Conservation (phyloP, 2,888 invertebrate species). For the Meteorus colon region DNA sequence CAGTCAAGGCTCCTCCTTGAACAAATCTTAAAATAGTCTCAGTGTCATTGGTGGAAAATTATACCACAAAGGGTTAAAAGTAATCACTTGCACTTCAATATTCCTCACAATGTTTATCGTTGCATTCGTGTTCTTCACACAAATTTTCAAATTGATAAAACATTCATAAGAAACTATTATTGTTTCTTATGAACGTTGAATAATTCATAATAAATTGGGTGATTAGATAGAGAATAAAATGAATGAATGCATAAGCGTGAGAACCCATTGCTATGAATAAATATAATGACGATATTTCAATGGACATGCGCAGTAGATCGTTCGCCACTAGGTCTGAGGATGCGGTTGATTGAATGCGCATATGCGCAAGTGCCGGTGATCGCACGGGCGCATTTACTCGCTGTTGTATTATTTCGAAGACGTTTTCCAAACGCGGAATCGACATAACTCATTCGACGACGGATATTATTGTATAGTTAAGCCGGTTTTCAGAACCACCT, state of each 20-base stretch:
- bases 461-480: conserved; percentile 37
- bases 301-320: conserved; percentile 28
- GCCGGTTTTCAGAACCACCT: conserved; percentile 13
- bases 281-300: conserved; percentile 5
- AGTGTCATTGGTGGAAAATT: no score
- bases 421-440: conserved; percentile 47
- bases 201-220: no score
- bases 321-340: neutral
- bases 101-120: no score
- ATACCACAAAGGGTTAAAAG: no score
- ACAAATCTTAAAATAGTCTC: no score
- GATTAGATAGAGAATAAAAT: no score
- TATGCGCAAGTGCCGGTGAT: neutral
- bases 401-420: conserved; percentile 42
- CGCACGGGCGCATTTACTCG: conserved; percentile 17
- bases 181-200: no score
- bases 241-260: conserved; percentile 19
- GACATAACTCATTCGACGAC: conserved; percentile 49
- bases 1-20: no score
- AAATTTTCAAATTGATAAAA: no score
- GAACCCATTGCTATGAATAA: conserved; percentile 29
- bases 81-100: no score
- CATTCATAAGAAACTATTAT: no score
- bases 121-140: no score
- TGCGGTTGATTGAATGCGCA: conserved; percentile 24